phyloP scores from a whole-genome alignment of 2,113 vertebrate genomes.

The Trematocara macrostoma region DNA sequence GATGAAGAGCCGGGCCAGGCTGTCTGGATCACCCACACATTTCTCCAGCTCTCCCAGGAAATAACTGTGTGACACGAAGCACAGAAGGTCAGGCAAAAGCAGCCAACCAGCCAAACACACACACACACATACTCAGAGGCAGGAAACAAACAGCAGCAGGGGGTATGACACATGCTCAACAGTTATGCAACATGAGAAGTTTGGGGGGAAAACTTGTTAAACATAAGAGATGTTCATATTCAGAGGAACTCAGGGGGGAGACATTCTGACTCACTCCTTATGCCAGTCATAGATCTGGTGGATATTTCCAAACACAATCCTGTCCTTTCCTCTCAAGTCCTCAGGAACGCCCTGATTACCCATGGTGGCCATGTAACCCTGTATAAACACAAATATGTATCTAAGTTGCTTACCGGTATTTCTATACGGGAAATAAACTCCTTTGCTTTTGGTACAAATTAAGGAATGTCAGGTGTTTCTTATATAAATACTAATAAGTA shows the following conservation, averaged over 20 bases:
- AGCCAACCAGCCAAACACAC: not conserved
- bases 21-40: constrained; percentile 80
- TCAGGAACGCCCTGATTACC: constrained; percentile 79
- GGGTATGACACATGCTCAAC: not conserved
- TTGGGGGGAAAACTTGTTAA: not conserved
- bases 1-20: constrained; percentile 84
- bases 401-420: not conserved
- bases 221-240: not conserved
- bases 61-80: constrained; percentile 68
- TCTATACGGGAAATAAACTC: not conserved
- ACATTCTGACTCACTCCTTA: constrained; percentile 76
- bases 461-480: not conserved
- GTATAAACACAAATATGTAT: not conserved
- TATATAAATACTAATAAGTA: not conserved
- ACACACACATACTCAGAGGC: not conserved
- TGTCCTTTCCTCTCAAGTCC: constrained; percentile 83
- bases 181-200: not conserved
- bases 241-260: not conserved
- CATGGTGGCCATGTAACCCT: constrained; percentile 88
- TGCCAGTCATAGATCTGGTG: constrained; percentile 92
- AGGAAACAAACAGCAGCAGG: not conserved
- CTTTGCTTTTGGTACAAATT: not conserved
- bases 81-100: not conserved
- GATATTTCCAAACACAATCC: constrained; percentile 88
- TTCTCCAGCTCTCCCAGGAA: constrained; percentile 83